Base-by-base conservation (phyloP, 2,888 invertebrate species). In the Uropetala carovei region DNA sequence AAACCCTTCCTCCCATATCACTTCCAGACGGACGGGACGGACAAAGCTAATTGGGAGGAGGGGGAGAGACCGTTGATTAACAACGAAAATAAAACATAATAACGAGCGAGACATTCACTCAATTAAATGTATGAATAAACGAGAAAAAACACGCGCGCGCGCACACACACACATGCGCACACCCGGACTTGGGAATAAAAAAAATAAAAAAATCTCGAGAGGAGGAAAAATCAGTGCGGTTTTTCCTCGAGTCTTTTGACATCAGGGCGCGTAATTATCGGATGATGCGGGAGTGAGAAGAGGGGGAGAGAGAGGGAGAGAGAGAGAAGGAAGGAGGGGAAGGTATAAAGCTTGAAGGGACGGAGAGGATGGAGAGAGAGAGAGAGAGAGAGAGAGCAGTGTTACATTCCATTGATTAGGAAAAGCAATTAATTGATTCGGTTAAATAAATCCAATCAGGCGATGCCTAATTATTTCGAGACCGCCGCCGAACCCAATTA, bases 381-480 rank as follows among this genome's bases (percentile, higher is more conserved):
- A 43, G 43, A 43, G 43, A 43, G 43, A 5, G 43, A 43, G 43
- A 43, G 43, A 43, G 43, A 86, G 60, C 56, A 83, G 56, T 86
- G 86, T 86, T 59, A 75, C 75, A 75, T 75, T 75, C 27, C 75
- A 75, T 75, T 89, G 43, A 64, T 89, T 64, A 64, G 64, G n/a
- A 18, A 64, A 64, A 89, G 60, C 64, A 89, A 68, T 68, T 64
- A 89, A 89, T 89, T 89, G 89, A 60, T 68, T 89, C 64, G 75
- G 75, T 75, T 75, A 75, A 75, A 75, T 75, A 75, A 89, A 89
- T 68, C 89, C 89, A 89, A 64, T 89, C 89, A 43, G 43, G 30
- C 68, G 89, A 89, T 18, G 89, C 64, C 89, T 89, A 89, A 68
- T 89, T 89, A 89, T 89, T 89, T 68, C 64, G 22, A 43, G 43